Base-by-base conservation (phyloP, 2,888 invertebrate genomes). In the Phengaris alcon region DNA sequence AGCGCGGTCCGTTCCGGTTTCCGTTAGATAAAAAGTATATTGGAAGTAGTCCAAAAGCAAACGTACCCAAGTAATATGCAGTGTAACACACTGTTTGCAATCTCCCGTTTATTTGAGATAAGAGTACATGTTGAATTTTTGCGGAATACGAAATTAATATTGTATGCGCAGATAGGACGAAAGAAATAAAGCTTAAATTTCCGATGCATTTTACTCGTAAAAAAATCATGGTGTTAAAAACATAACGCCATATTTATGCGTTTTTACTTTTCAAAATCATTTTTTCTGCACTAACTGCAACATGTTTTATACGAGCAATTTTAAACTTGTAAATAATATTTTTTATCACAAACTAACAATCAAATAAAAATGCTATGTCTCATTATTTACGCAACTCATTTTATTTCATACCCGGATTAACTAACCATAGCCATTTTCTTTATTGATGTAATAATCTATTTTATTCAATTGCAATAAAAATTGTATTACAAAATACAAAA, bases 21-120 rank as follows among this genome's bases (percentile, higher is more conserved):
- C 77, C 78, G 77, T 79, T 79, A 77, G 74, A 75, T 78, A 79
- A 79, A 80, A 80, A 78, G 78, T 77, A 76, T 68, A 76, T 80
- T 79, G 77, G 79, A 79, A 79, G 77, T 75, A 76, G 76, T 79
- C 78, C 79, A 79, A 80, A 78, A 77, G 75, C 76, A 77, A 75
- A 76, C 15, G 72, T 76, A 79, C 75, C 76, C 76, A 76, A 77
- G 77, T 77, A 78, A 78, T 79, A 78, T 77, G 77, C 77, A 75
- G 68, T 78, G 76, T 76, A 76, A 77, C 76, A 77, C 74, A 75
- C 73, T 74, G 76, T 75, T 76, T 76, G 75, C 69, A 74, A 74
- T 75, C 75, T 75, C 57, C 73, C 75, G 73, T 73, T 75, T 73
- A 70, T 77, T 77, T 79, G 75, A 69, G 75, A 75, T 75, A 75